Evolutionary conservation across 1,140 invertebrate genomes (phyloP), one percentile per base, ranked within the genome.

Genomic region (Hyphantria cunea): DNA sequence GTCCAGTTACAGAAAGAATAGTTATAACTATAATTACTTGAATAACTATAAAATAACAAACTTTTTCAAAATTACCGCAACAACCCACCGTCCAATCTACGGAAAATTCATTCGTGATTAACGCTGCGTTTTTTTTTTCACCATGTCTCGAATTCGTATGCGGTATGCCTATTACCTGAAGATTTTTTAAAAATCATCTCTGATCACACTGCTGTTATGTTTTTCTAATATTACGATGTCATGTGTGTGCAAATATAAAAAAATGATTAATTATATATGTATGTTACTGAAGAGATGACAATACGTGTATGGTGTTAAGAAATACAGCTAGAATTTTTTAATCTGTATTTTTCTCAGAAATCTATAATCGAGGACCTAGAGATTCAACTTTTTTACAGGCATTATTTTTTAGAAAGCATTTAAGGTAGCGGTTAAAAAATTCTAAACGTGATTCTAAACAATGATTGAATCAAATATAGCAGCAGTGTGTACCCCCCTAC

Each of bases 151-250:
- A 44, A 7, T 12, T n/a, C 9, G 41, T 44, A 12, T 3, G 41
- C 12, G 6, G 6, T n/a, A n/a, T n/a, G n/a, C n/a, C n/a, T n/a
- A n/a, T 9, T n/a, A 12, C n/a, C n/a, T 12, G 41, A 44, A n/a
- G 9, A 9, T 44, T 12, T 58, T 25, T 42, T 41, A 10, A 25
- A 12, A 45, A 7, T 47, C 52, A 14, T 48, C 44, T 58, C 34
- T 34, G 39, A 49, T 39, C 55, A 58, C 45, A 58, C 45, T 58
- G 55, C 55, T 58, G 55, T 58, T 7, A 37, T 49, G 8, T 58
- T n/a, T n/a, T 48, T 49, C 34, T 0, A 11, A 8, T 4, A 37
- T 37, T 37, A 17, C n/a, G n/a, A n/a, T n/a, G n/a, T n/a, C n/a
- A n/a, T n/a, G n/a, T n/a, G n/a, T n/a, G n/a, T n/a, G n/a, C n/a